Percentiles rank a stretch among this genome's conserved stretches.
phyloP scores from a whole-genome alignment of 92 coral and sea anemone genomes.

The Galaxea fascicularis region DNA sequence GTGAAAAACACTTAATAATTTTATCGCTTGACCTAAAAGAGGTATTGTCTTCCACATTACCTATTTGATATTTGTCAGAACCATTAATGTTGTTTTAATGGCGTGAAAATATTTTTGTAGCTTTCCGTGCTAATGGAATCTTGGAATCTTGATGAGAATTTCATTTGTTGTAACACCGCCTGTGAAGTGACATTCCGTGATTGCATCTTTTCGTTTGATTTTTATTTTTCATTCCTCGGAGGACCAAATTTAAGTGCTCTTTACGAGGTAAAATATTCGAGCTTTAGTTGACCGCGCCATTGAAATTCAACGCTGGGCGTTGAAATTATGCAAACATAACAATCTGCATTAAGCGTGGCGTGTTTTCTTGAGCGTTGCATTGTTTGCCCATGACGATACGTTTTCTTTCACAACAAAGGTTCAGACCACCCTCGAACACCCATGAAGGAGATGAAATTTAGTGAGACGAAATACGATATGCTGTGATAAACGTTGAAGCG shows the following conservation, averaged over 20 bases:
- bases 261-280: not conserved
- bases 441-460: not conserved
- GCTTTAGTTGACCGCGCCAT: not conserved
- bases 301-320: not conserved
- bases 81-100: constrained; percentile 8
- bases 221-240: constrained; percentile 13
- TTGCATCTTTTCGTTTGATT: not conserved
- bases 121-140: constrained; percentile 18
- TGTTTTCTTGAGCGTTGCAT: constrained; percentile 22
- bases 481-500: constrained; percentile 1
- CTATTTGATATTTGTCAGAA: not conserved
- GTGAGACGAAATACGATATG: not conserved
- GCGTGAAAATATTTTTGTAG: constrained; percentile 10
- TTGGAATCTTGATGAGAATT: not conserved
- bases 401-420: constrained; percentile 21
- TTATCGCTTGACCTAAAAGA: no score
- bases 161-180: not conserved
- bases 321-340: constrained; percentile 24
- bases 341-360: constrained; percentile 25
- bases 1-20: no score
- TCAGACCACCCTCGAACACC: not conserved
- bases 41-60: not conserved
- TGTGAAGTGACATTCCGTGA: not conserved
- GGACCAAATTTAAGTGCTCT: not conserved
- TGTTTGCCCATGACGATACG: constrained; percentile 29